These are phyloP conservation scores for Oreotragus oreotragus DNA, from an alignment of 2,113 vertebrate genomes.

Conservation along the genomic window DNA sequence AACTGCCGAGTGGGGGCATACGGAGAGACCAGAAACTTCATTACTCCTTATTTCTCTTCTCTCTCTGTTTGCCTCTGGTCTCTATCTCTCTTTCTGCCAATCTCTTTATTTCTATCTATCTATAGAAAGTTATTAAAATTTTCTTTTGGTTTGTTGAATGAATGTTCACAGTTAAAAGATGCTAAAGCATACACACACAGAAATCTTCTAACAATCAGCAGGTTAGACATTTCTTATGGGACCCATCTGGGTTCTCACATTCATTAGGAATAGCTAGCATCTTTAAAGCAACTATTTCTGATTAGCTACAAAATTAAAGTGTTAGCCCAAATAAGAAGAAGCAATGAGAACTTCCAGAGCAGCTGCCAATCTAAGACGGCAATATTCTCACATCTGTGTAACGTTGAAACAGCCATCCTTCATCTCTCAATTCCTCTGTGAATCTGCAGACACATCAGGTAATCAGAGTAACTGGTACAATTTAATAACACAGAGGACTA, in stretches of 20 bases:
- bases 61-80: neutral
- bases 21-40: neutral
- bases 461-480: constrained; percentile 27
- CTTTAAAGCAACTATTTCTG: constrained; percentile 16
- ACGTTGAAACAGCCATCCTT: neutral
- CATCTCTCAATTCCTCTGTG: neutral
- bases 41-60: too few relatives aligned
- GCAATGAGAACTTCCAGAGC: constrained; percentile 21
- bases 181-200: neutral
- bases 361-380: neutral
- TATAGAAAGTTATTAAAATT: neutral
- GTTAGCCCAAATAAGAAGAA: constrained; percentile 18
- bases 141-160: neutral
- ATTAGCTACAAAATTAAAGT: constrained; percentile 37
- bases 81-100: neutral
- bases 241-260: neutral
- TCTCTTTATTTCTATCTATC: neutral
- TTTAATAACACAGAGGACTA: constrained; percentile 3
- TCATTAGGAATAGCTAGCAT: neutral
- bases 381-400: constrained; percentile 9
- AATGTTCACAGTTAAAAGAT: neutral
- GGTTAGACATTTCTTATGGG: neutral
- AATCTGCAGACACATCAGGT: neutral
- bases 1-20: neutral
- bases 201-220: neutral